Evolutionary conservation across 2,888 invertebrate species (phyloP), one percentile per base, ranked within the genome.

Genomic region (Agrotis puta): DNA sequence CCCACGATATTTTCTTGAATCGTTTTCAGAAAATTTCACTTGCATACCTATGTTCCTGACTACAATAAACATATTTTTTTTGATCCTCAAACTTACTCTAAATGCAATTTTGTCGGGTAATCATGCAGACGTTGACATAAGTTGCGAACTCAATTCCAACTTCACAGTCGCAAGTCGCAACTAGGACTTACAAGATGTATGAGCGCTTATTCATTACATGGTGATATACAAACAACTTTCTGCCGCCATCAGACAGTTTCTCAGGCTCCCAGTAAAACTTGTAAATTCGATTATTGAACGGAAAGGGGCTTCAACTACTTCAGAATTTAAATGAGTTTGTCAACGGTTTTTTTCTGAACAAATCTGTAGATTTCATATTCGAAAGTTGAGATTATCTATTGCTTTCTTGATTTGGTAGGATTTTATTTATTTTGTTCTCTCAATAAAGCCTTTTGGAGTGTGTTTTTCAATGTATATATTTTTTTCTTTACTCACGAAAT

Each of bases 301-400:
- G 59, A 33, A 63, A 77, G 72, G 62, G 54, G 33, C 50, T 64
- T 33, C 51, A 65, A 68, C 62, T 54, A 20, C 64, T 77, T 65
- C 63, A n/a, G 81, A 80, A 83, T 80, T 80, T 64, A 67, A 76
- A 81, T 67, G 64, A 70, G 58, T 27, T 67, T 62, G 43, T 57
- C 56, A 45, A 58, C 53, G 53, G 11, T 58, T 68, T 77, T 66
- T 81, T 81, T 71, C 13, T 16, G 18, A 51, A 77, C 18, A 50
- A 80, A 65, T 76, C 58, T 57, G 43, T 33, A 33, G 56, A 66
- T 66, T 39, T 81, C 45, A 66, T 65, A 47, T 62, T 64, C 9
- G 6, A 11, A 65, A 51, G 24, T 48, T 27, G 24, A 64, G 27
- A 50, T 68, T 56, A 51, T 64, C 43, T 62, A 48, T 67, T 65